phyloP scores from a whole-genome alignment of 2,888 invertebrate species.

The Tillus elongatus region DNA sequence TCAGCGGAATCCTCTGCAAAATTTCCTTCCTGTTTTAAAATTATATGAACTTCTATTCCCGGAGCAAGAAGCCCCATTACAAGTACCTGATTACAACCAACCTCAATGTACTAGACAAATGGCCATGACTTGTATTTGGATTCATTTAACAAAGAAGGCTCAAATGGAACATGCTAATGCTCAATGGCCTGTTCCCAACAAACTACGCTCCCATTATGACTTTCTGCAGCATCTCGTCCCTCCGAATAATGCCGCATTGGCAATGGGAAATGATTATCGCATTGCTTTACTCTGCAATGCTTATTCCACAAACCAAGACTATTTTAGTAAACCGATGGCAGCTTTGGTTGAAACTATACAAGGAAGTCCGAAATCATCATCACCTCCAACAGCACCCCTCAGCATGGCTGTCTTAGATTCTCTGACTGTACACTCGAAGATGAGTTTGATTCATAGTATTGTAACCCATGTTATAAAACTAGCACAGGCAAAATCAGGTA shows the following conservation, averaged over 20 bases:
- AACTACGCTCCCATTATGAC: conserved; percentile 46
- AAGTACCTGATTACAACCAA: conserved; percentile 81
- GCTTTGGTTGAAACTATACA: conserved; percentile 76
- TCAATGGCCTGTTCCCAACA: conserved; percentile 35
- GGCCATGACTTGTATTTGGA: conserved; percentile 95
- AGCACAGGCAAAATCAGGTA: conserved; percentile 75
- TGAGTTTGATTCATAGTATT: conserved; percentile 62
- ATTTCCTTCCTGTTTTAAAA: conserved; percentile 82
- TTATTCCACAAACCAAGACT: conserved; percentile 88
- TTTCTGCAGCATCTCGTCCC: conserved; percentile 78
- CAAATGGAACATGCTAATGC: conserved; percentile 65
- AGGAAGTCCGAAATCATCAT: conserved; percentile 48
- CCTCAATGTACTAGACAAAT: conserved; percentile 82
- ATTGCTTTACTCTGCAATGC: conserved; percentile 92
- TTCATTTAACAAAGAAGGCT: conserved; percentile 89
- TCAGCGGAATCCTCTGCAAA: conserved; percentile 82
- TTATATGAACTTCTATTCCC: conserved; percentile 88
- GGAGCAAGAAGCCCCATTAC: conserved; percentile 80
- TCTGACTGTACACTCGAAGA: conserved; percentile 90
- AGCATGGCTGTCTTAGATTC: conserved; percentile 88
- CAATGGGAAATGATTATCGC: conserved; percentile 79
- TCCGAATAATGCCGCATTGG: conserved; percentile 58
- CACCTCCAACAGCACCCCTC: conserved; percentile 69
- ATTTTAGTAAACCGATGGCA: conserved; percentile 85
- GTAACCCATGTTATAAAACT: conserved; percentile 84